phyloP scores from a whole-genome alignment of 2,888 invertebrate species.

The Diadromus collaris region DNA sequence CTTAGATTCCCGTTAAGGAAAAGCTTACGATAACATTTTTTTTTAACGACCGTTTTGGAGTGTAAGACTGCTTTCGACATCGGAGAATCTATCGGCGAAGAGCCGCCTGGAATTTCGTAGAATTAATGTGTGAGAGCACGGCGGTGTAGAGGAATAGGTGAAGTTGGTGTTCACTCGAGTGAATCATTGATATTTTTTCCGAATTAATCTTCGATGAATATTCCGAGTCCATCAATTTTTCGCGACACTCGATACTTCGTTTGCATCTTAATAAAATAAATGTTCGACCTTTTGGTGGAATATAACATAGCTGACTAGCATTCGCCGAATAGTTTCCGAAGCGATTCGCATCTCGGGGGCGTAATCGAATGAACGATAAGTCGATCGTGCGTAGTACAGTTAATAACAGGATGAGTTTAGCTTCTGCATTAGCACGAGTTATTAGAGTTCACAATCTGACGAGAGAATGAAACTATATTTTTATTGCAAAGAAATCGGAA shows the following conservation, averaged over 20 bases:
- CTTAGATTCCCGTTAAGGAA: not conserved
- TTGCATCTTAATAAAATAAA: not conserved
- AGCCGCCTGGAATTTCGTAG: too few species aligned
- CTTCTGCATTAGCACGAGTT: not conserved
- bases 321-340: not conserved
- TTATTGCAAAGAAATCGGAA: not conserved
- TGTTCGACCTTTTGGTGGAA: not conserved
- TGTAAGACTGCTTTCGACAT: too few species aligned
- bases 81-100: too few species aligned
- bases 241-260: not conserved
- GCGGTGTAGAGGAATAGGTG: not conserved
- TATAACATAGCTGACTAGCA: not conserved
- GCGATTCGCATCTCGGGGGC: not conserved
- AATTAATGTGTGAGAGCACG: too few species aligned
- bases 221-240: not conserved
- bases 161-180: not conserved
- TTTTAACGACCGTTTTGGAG: not conserved
- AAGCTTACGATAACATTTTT: not conserved
- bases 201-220: not conserved
- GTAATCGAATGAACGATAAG: not conserved
- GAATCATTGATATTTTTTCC: not conserved
- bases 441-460: not conserved
- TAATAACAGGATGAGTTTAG: not conserved
- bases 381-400: not conserved
- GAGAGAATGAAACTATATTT: not conserved